Evolutionary conservation across 2,797 vertebrate genomes (phyloP), one percentile per base, ranked within the genome.

Genomic region (Parotocinclus haroldoi): DNA sequence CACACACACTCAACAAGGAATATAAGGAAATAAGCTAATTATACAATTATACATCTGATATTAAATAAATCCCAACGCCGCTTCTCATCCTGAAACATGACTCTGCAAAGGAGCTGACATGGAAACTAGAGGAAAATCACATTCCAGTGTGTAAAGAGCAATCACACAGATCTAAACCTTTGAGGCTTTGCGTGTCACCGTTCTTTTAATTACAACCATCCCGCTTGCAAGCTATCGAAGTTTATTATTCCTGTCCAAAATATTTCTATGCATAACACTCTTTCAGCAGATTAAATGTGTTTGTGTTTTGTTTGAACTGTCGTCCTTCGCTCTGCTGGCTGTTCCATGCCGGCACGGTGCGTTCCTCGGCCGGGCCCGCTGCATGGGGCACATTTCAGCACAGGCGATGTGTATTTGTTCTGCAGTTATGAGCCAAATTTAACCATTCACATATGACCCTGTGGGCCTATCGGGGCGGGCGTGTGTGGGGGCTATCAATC

Each of bases 371-470:
- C 48, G 16, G 36, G 5, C 13, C 38, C 39, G 36, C 66, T 49
- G 57, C 65, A 69, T 74, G 61, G 54, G 57, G 65, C 69, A 71
- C 62, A 66, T 74, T 69, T 74, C 66, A 72, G 54, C 63, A 60
- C 60, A 58, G 70, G 38, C 68, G 45, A 59, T 76, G 77, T 79
- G 63, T 79, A 79, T 79, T 79, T 79, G 66, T 79, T 69, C 66
- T 72, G 64, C 72, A 65, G 64, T 74, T 63, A 72, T 67, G 73
- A 79, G 71, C 69, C 63, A 76, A 79, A 79, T 70, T 66, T 64
- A 79, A 74, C 69, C 62, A 76, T 70, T 79, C 74, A 76, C 74
- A 72, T 69, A 54, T 79, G 74, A 79, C 74, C 70, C 63, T 53
- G 63, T 37, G 63, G 66, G 63, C 71, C 68, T 66, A 66, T 65